Evolutionary conservation across 30 jellyfish, hydroid and myxozoan species (phyloP), one percentile per base, ranked within the genome.

Genomic region (Mastigias papua): DNA sequence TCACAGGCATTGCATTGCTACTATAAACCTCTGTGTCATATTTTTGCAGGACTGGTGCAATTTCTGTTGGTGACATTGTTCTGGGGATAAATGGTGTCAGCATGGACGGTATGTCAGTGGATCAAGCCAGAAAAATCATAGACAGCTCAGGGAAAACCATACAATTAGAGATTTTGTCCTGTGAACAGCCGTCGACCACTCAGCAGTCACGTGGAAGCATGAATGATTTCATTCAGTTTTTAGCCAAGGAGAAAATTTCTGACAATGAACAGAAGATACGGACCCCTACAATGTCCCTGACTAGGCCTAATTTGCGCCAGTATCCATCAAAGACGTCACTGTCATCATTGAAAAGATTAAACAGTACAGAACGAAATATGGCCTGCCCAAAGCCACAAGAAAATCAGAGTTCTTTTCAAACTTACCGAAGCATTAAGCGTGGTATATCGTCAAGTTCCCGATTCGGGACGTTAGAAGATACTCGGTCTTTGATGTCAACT

Each of bases 41-140:
- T n/a, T n/a, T n/a, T n/a, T n/a, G n/a, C 83, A 91, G 97, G 34
- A 76, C 87, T 48, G 93, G 93, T 16, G 88, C 92, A 0, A 62
- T 91, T 11, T 21, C 82, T 32, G 87, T 84, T 51, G 97, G 97
- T 1, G 97, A 91, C 68, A 86, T 73, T 42, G 90, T 91, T 60
- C 88, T 91, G 48, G 86, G 86, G 22, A 84, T 91, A 42, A 91
- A 91, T 71, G 94, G 88, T 76, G 34, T 84, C 88, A 82, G 95
- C 50, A 64, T 91, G 82, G 95, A 86, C 34, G 97, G 97, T 13
- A 81, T 81, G 92, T 81, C 95, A 48, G 88, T 84, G 22, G 91
- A 76, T 19, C 92, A 91, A 48, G 97, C 95, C n/a, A 48, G 87
- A 60, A 86, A 91, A 30, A 78, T 91, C 15, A 29, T 91, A 73